Percentiles rank a stretch among this genome's conserved stretches.
phyloP scores from a whole-genome alignment of 2,888 invertebrate species.

The Athripsodes cinereus region DNA sequence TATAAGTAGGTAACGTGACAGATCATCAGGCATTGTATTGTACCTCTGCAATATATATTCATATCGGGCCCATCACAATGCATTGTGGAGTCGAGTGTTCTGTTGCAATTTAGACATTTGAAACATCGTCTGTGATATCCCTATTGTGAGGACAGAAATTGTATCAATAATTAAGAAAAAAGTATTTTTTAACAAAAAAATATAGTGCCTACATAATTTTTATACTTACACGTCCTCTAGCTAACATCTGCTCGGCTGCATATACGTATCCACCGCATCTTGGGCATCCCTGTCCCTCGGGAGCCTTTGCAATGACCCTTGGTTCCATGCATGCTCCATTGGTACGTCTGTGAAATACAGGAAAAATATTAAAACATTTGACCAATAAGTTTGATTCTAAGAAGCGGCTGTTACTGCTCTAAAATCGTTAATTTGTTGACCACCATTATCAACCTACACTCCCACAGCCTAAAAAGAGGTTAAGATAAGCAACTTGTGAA shows the following conservation, averaged over 20 bases:
- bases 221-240: constrained; percentile 74
- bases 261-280: constrained; percentile 85
- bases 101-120: constrained; percentile 80
- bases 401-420: constrained; percentile 26
- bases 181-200: too few relatives aligned
- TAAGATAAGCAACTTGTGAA: constrained; percentile 24
- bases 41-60: constrained; percentile 91
- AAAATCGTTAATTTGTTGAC: constrained; percentile 24
- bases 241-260: constrained; percentile 89
- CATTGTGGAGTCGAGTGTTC: constrained; percentile 80
- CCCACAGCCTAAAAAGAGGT: constrained; percentile 24
- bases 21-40: background rate
- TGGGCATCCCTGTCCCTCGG: constrained; percentile 81
- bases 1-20: too few relatives aligned
- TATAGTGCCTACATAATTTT: too few relatives aligned
- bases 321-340: constrained; percentile 64
- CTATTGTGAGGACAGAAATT: constrained; percentile 40
- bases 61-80: constrained; percentile 91
- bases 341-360: constrained; percentile 38
- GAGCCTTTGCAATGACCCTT: constrained; percentile 71
- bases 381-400: background rate
- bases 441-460: constrained; percentile 19
- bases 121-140: constrained; percentile 87
- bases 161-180: too few relatives aligned
- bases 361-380: background rate